Evolutionary conservation across 2,797 vertebrate genomes (phyloP).

Genomic region (Schizopygopsis malacanthus): DNA sequence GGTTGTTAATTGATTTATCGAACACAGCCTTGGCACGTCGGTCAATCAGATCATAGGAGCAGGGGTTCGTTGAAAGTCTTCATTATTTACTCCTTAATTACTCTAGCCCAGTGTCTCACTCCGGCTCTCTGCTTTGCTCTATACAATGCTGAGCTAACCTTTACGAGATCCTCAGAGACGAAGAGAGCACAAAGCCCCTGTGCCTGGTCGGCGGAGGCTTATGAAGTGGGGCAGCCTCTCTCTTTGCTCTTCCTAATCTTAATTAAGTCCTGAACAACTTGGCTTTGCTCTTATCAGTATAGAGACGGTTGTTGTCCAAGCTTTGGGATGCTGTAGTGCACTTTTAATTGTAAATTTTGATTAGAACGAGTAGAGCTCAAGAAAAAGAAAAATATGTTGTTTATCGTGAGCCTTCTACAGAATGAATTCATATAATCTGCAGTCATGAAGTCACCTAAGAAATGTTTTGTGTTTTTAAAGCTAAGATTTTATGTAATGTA

Average conservation of each 20-base stretch:
- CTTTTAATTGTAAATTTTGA: conserved; percentile 34
- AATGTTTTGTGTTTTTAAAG: background rate
- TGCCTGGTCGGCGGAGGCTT: conserved; percentile 19
- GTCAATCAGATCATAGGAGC: conserved; percentile 54
- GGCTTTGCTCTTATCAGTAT: conserved; percentile 46
- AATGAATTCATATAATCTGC: background rate
- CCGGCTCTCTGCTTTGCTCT: conserved; percentile 42
- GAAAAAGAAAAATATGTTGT: background rate
- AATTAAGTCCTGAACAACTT: conserved; percentile 53
- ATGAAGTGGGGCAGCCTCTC: conserved; percentile 31
- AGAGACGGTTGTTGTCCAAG: conserved; percentile 43
- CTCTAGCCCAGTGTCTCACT: conserved; percentile 48
- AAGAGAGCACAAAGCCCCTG: conserved; percentile 31
- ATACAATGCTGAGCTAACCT: conserved; percentile 54
- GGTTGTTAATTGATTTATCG: conserved; percentile 62
- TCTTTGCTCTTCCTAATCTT: conserved; percentile 61
- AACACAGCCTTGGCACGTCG: conserved; percentile 43
- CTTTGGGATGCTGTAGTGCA: conserved; percentile 19
- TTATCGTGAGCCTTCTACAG: background rate
- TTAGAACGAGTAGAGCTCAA: conserved; percentile 20
- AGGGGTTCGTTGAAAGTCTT: conserved; percentile 56
- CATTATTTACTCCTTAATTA: conserved; percentile 67
- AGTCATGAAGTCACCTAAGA: background rate
- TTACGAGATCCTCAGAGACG: conserved; percentile 46
- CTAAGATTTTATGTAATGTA: background rate